Percentiles rank a stretch among this genome's conserved stretches.
phyloP scores from a whole-genome alignment of 1,140 invertebrate species.

The Triops cancriformis region DNA sequence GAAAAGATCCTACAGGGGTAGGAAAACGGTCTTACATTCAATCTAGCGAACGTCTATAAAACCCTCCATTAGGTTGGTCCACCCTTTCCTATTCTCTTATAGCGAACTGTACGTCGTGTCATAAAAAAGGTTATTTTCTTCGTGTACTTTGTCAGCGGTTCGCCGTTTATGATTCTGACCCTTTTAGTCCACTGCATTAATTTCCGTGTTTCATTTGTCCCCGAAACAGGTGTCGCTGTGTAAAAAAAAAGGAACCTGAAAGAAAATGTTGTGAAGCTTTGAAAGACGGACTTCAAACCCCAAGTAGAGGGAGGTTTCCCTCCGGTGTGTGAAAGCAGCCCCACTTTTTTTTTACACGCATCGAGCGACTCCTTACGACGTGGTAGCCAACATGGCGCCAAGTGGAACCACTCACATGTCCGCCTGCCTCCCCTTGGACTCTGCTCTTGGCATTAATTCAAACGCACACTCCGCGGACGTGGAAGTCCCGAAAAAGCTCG shows the following conservation, averaged over 20 bases:
- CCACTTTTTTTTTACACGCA: not conserved
- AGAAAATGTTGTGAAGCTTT: not conserved
- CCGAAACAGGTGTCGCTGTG: not conserved
- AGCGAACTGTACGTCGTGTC: not conserved
- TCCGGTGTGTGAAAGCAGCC: not conserved
- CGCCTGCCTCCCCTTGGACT: not conserved
- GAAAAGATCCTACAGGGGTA: not conserved
- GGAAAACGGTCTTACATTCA: not conserved
- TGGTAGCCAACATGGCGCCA: conserved; percentile 8
- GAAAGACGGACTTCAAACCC: not conserved
- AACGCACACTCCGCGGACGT: not conserved
- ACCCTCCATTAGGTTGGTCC: not conserved
- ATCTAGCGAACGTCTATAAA: not conserved
- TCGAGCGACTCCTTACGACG: not conserved
- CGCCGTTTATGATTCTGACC: not conserved
- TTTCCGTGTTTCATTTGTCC: not conserved
- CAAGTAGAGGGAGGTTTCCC: not conserved
- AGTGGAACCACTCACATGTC: not conserved
- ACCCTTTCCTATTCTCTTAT: not conserved
- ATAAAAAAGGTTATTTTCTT: not conserved
- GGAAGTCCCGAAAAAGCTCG: conserved; percentile 8
- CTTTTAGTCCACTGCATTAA: not conserved
- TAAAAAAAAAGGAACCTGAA: not conserved
- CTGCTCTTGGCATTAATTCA: not conserved
- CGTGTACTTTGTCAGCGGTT: not conserved